Conservation (phyloP, 2,113 vertebrate genomes). For the Trematomus loennbergii region DNA sequence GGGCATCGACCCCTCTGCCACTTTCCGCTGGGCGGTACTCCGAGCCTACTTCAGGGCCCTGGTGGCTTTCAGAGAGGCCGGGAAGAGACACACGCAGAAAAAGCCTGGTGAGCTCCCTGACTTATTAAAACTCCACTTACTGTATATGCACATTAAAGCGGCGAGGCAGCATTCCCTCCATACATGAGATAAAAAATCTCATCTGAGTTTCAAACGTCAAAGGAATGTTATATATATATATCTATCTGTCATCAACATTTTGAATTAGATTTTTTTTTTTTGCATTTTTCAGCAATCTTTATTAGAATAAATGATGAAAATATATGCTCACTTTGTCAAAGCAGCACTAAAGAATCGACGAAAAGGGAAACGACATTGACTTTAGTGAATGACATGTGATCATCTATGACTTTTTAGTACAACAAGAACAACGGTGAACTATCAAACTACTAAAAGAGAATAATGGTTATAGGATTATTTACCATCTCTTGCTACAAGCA, state of each 20-base stretch:
- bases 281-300: background rate
- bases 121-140: background rate
- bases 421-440: background rate
- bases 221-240: background rate
- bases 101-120: constrained; percentile 87
- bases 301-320: background rate
- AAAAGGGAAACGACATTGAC: background rate
- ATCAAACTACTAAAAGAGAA: background rate
- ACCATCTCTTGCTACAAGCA: background rate
- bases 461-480: background rate
- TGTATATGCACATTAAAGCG: background rate
- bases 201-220: background rate
- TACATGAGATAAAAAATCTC: background rate
- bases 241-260: background rate
- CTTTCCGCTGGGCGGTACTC: constrained; percentile 97
- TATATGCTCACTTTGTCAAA: background rate
- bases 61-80: constrained; percentile 93
- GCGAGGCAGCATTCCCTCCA: background rate
- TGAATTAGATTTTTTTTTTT: no score
- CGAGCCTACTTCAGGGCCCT: constrained; percentile 95
- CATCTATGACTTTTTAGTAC: background rate
- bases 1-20: constrained; percentile 93
- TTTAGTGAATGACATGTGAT: constrained; percentile 8
- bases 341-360: background rate
- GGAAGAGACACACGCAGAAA: constrained; percentile 88